phyloP scores from a whole-genome alignment of 2,888 invertebrate species.

The Tenthredo mesomela region DNA sequence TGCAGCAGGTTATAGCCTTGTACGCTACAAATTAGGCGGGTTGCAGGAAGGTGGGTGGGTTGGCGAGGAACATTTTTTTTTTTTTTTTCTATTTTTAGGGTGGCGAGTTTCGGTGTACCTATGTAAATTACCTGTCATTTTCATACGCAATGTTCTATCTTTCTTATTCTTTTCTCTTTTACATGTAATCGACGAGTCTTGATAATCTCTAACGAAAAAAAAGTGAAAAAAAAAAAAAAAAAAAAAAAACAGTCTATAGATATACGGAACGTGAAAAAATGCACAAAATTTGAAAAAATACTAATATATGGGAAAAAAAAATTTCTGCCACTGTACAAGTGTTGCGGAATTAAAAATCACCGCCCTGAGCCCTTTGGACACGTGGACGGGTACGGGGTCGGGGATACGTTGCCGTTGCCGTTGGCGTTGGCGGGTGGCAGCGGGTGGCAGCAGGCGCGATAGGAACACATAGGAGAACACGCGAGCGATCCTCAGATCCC shows the following conservation, averaged over 20 bases:
- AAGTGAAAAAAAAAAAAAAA: not conserved
- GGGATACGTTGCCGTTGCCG: constrained; percentile 54
- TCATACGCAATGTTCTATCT: not conserved
- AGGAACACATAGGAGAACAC: constrained; percentile 77
- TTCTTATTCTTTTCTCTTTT: not conserved
- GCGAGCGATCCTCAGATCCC: constrained; percentile 77
- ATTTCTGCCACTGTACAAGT: constrained; percentile 61
- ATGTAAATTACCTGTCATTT: constrained; percentile 10
- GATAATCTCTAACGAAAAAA: not conserved
- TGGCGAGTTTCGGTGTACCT: not conserved
- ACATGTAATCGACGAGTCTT: not conserved
- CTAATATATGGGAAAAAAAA: not conserved
- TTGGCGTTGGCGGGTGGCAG: constrained; percentile 59
- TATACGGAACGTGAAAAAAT: not conserved
- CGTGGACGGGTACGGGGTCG: constrained; percentile 69
- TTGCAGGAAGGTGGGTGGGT: constrained; percentile 17
- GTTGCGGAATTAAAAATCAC: constrained; percentile 77
- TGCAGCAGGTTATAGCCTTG: constrained; percentile 45
- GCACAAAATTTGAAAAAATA: not conserved
- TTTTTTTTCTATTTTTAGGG: constrained; percentile 9
- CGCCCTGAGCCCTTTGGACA: constrained; percentile 68
- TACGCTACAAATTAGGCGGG: constrained; percentile 42
- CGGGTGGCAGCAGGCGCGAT: constrained; percentile 68
- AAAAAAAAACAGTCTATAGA: not conserved
- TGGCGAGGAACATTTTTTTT: constrained; percentile 34